phyloP scores from a whole-genome alignment of 2,113 vertebrate genomes.

The Phocoena sinus region DNA sequence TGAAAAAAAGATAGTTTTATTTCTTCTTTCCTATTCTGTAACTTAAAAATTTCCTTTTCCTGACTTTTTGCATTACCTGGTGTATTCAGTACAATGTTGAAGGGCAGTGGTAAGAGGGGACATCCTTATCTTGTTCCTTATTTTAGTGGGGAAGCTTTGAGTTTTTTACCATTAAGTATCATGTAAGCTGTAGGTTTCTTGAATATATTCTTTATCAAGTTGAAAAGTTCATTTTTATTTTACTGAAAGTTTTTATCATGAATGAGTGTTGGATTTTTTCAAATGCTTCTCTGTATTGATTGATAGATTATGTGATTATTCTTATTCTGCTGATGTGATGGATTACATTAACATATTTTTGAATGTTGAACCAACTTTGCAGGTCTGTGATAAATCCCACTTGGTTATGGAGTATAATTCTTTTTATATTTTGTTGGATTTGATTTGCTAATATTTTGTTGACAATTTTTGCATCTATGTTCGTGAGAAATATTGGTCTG shows the following conservation, averaged over 20 bases:
- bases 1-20: not conserved
- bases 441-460: not conserved
- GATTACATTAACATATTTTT: not conserved
- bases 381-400: not conserved
- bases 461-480: not conserved
- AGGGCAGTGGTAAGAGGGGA: not conserved
- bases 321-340: not conserved
- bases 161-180: not conserved
- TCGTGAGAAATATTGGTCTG: not conserved
- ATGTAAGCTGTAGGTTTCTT: not conserved
- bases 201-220: not conserved
- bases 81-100: not conserved
- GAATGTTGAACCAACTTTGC: not conserved
- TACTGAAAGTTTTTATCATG: not conserved
- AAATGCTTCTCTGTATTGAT: not conserved
- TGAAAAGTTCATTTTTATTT: not conserved
- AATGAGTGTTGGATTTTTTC: not conserved
- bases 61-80: not conserved
- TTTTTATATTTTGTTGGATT: not conserved
- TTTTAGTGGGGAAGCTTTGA: not conserved
- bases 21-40: not conserved
- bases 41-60: not conserved
- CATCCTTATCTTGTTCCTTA: not conserved
- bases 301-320: not conserved
- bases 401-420: not conserved